Percentiles rank a stretch among this genome's conserved stretches.
Conservation (phyloP, 1,140 invertebrate species). For the Patella vulgata region DNA sequence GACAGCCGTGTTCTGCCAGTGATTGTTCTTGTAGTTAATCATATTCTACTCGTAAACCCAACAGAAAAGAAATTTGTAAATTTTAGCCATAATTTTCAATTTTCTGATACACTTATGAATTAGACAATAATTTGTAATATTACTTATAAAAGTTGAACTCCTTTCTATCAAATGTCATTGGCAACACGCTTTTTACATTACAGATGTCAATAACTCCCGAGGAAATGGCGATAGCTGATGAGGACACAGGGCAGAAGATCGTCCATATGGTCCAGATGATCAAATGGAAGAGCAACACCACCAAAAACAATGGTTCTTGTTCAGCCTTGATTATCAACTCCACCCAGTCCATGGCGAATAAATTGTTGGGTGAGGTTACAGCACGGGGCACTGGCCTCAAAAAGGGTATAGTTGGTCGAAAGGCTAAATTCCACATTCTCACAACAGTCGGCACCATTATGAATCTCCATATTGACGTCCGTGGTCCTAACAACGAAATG, state of each 20-base stretch:
- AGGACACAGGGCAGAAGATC: constrained; percentile 45
- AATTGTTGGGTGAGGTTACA: too few relatives aligned
- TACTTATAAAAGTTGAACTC: too few relatives aligned
- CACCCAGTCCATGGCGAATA: background rate
- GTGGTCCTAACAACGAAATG: constrained; percentile 50
- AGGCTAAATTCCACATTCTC: constrained; percentile 54
- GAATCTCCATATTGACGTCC: constrained; percentile 51
- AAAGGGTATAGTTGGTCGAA: constrained; percentile 49
- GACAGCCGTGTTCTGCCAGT: too few relatives aligned
- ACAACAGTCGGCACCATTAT: constrained; percentile 43
- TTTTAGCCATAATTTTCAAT: too few relatives aligned
- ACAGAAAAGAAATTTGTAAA: too few relatives aligned
- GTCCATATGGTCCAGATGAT: constrained; percentile 51
- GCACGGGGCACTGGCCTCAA: constrained; percentile 52
- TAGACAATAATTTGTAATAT: too few relatives aligned
- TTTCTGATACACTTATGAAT: too few relatives aligned
- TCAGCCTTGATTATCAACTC: background rate
- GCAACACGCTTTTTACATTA: constrained; percentile 1
- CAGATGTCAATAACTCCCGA: constrained; percentile 52
- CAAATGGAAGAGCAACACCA: constrained; percentile 40
- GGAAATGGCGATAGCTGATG: constrained; percentile 55
- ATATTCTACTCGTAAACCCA: too few relatives aligned
- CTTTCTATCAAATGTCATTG: background rate
- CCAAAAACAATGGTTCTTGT: constrained; percentile 8
- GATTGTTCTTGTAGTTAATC: too few relatives aligned